Conservation (phyloP, 2,113 vertebrate species). For the Mesembrinibis cayennensis region DNA sequence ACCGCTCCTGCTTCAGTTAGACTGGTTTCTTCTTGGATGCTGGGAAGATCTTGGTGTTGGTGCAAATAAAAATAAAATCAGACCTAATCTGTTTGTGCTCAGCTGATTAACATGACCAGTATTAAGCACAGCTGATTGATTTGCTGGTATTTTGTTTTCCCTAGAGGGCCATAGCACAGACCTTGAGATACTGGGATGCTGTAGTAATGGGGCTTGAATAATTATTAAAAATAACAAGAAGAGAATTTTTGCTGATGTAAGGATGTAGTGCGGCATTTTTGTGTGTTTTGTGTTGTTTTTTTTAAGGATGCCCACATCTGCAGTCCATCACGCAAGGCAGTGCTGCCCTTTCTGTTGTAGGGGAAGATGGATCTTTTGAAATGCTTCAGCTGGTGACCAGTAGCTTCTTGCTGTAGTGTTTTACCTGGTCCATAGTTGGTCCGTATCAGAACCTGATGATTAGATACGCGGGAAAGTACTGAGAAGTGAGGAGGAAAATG, state of each 20-base stretch:
- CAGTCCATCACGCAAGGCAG: not conserved
- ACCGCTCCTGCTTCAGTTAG: not conserved
- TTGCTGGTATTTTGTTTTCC: not conserved
- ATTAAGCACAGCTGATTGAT: not conserved
- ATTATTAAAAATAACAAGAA: not conserved
- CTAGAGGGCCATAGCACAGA: not conserved
- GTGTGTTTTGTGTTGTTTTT: not conserved
- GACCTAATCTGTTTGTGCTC: not conserved
- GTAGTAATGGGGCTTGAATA: not conserved
- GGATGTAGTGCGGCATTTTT: not conserved
- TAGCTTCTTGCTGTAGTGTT: not conserved
- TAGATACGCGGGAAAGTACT: not conserved
- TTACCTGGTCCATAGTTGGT: not conserved
- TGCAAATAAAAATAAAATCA: not conserved
- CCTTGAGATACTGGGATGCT: not conserved
- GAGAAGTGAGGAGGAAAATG: not conserved
- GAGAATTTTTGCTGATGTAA: not conserved
- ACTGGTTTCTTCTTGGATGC: not conserved
- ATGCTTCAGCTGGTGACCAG: not conserved
- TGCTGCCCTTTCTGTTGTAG: not conserved
- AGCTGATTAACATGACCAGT: not conserved
- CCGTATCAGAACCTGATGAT: not conserved
- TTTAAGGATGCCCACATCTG: not conserved
- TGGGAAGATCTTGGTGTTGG: not conserved
- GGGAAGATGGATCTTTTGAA: not conserved